Evolutionary conservation across 1,140 invertebrate genomes (phyloP).

Genomic region (Laodelphax striatellus): DNA sequence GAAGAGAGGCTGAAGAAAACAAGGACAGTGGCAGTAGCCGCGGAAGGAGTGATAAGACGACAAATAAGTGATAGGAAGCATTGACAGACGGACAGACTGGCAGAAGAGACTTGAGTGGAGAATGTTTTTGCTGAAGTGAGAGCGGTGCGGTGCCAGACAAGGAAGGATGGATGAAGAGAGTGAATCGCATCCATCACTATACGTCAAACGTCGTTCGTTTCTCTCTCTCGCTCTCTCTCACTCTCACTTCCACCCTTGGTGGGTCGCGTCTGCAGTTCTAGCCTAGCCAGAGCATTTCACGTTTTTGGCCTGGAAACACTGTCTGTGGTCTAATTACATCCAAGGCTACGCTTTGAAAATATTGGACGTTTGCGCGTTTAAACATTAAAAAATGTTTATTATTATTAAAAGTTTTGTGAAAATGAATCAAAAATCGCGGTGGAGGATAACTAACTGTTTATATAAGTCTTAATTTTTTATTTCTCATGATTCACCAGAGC

Average conservation of each 20-base stretch:
- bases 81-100: conserved; percentile 7
- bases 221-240: neutral
- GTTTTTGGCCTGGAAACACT: neutral
- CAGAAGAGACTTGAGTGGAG: conserved; percentile 1
- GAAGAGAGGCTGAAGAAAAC: no score
- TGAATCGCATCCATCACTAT: neutral
- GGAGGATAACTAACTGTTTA: no score
- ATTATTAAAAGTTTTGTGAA: no score
- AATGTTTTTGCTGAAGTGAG: conserved; percentile 6
- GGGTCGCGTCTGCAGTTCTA: neutral
- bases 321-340: neutral
- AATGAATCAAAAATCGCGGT: no score
- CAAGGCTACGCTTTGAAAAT: neutral
- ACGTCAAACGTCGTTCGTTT: neutral
- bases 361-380: no score
- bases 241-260: neutral
- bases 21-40: no score
- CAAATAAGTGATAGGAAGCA: conserved; percentile 9
- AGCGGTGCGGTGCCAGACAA: neutral
- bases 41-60: neutral
- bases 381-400: no score
- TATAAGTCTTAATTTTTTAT: no score
- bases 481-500: no score
- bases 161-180: neutral
- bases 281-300: no score